phyloP scores from a whole-genome alignment of 2,888 invertebrate species.

The Coelopa pilipes region DNA sequence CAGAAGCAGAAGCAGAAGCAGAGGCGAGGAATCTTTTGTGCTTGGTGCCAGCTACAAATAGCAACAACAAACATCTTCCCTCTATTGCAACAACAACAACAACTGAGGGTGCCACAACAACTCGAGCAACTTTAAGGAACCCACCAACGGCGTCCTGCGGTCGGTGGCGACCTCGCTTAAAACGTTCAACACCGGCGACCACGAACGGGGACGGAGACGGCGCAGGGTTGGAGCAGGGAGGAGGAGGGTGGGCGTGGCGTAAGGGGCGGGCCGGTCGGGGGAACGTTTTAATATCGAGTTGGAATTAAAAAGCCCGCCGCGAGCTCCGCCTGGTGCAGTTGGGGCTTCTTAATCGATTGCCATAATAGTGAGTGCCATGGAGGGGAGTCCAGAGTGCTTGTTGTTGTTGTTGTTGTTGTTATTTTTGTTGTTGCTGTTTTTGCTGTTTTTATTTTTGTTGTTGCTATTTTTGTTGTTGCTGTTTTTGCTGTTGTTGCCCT shows the following conservation, averaged over 20 bases:
- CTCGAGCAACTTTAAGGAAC: too few relatives aligned
- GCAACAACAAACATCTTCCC: too few relatives aligned
- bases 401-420: slow-evolving; percentile 36
- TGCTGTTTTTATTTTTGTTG: too few relatives aligned
- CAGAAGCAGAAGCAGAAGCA: background rate
- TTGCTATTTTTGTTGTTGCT: slow-evolving; percentile 22
- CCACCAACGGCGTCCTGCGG: background rate
- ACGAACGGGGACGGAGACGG: too few relatives aligned
- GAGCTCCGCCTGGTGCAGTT: background rate
- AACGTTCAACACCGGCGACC: background rate
- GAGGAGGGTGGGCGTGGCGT: too few relatives aligned
- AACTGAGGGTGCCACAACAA: too few relatives aligned
- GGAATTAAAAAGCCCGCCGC: background rate
- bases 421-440: background rate
- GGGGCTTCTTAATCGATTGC: slow-evolving; percentile 19
- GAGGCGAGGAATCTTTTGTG: too few relatives aligned
- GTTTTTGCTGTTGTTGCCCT: slow-evolving; percentile 21
- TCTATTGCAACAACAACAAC: too few relatives aligned
- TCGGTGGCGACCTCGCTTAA: too few relatives aligned
- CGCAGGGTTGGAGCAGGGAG: too few relatives aligned
- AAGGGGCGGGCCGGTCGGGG: too few relatives aligned
- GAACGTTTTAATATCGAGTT: slow-evolving; percentile 7
- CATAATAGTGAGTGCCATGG: slow-evolving; percentile 10
- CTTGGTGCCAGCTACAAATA: too few relatives aligned
- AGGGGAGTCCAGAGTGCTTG: background rate